phyloP scores from a whole-genome alignment of 2,797 vertebrate species.

The Sebastes nivosus region DNA sequence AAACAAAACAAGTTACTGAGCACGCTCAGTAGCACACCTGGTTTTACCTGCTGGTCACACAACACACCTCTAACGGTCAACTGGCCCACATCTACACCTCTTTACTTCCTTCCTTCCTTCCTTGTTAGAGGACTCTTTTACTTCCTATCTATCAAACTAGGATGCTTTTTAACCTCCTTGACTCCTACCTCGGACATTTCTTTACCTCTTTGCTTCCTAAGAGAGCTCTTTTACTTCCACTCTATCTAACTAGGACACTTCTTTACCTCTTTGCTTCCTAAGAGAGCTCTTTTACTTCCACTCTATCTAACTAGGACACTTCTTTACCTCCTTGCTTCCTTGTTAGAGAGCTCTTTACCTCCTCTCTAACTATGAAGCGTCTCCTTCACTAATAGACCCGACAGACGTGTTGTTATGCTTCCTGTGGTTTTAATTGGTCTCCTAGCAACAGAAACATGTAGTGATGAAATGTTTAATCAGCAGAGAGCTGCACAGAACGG shows the following conservation, averaged over 20 bases:
- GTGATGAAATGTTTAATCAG: slow-evolving; percentile 10
- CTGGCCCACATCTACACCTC: neutral
- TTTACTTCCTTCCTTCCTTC: neutral
- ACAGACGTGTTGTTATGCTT: neutral
- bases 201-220: neutral
- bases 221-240: neutral
- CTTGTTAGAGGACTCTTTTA: neutral
- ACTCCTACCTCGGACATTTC: too few relatives aligned
- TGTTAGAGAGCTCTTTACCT: neutral
- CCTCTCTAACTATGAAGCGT: neutral
- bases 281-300: neutral
- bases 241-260: neutral
- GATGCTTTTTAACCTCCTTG: neutral
- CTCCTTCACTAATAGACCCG: neutral
- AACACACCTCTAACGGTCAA: neutral
- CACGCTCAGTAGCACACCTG: neutral
- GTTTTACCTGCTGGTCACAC: neutral
- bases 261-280: neutral
- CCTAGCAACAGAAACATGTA: slow-evolving; percentile 28
- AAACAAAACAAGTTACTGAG: neutral
- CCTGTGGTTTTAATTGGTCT: slow-evolving; percentile 14
- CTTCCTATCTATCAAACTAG: neutral
- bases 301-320: neutral
- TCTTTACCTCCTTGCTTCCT: neutral
- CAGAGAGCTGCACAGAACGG: neutral